phyloP scores from a whole-genome alignment of 2,888 invertebrate genomes.

The Rhingia campestris region DNA sequence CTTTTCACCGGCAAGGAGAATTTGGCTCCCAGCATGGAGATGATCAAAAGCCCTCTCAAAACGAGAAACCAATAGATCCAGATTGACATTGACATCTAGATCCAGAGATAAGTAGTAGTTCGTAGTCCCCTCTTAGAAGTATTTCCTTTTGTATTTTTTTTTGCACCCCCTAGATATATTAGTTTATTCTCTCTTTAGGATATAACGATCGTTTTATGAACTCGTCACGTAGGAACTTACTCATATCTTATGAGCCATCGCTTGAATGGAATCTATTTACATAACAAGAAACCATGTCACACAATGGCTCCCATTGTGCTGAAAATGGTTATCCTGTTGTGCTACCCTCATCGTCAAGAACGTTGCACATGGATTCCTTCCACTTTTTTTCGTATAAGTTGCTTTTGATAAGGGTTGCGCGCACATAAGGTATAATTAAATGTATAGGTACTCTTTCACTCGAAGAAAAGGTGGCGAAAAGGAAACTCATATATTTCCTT shows the following conservation, averaged over 20 bases:
- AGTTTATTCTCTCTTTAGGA: slow-evolving; percentile 1
- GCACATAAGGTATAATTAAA: slow-evolving; percentile 19
- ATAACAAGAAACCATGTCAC: slow-evolving; percentile 62
- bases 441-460: neutral
- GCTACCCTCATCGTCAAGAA: slow-evolving; percentile 49
- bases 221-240: slow-evolving; percentile 4
- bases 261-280: slow-evolving; percentile 59
- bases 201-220: slow-evolving; percentile 35
- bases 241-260: slow-evolving; percentile 16
- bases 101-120: neutral
- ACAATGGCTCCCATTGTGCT: slow-evolving; percentile 56
- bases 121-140: slow-evolving; percentile 15
- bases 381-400: slow-evolving; percentile 32
- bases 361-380: slow-evolving; percentile 54
- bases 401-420: slow-evolving; percentile 47
- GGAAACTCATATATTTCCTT: slow-evolving; percentile 21
- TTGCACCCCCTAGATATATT: slow-evolving; percentile 9
- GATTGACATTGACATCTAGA: neutral
- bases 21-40: slow-evolving; percentile 79
- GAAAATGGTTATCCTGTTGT: slow-evolving; percentile 38
- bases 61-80: slow-evolving; percentile 78
- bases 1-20: slow-evolving; percentile 82
- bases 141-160: slow-evolving; percentile 33
- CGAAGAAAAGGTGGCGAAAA: slow-evolving; percentile 44
- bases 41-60: slow-evolving; percentile 79